phyloP scores from a whole-genome alignment of 2,888 invertebrate genomes.

The Zelleria hepariella region DNA sequence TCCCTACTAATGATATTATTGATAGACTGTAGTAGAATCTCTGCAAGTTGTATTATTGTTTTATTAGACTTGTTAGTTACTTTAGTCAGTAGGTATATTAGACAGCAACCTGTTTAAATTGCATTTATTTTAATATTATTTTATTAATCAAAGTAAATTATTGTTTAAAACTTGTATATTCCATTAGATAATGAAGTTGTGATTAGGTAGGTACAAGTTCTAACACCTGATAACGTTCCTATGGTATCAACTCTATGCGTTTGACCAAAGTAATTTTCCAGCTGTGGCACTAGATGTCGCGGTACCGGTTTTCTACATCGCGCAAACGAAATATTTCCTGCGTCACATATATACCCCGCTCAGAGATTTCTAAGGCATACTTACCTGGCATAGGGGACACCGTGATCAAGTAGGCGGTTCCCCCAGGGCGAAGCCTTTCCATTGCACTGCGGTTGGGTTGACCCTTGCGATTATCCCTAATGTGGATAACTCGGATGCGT shows the following conservation, averaged over 20 bases:
- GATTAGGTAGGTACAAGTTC: too few relatives aligned
- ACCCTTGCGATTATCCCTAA: conserved; percentile 13
- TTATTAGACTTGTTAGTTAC: neutral
- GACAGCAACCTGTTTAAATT: neutral
- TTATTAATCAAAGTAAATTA: neutral
- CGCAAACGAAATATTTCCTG: neutral
- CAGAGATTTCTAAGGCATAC: neutral
- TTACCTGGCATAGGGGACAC: conserved; percentile 11
- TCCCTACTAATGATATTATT: neutral
- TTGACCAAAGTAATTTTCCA: neutral
- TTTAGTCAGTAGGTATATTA: neutral
- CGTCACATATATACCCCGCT: neutral
- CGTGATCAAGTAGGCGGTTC: conserved; percentile 12
- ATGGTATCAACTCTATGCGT: neutral
- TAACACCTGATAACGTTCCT: too few relatives aligned
- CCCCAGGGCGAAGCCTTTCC: conserved; percentile 11
- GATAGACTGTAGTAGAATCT: neutral
- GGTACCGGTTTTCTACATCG: neutral
- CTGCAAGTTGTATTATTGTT: neutral
- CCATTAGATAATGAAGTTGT: too few relatives aligned
- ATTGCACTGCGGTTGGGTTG: conserved; percentile 13
- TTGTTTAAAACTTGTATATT: too few relatives aligned
- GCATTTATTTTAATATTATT: neutral
- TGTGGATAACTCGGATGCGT: conserved; percentile 12
- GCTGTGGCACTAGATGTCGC: neutral